Base-by-base conservation (phyloP, 1,140 invertebrate species). In the Colletes gigas region DNA sequence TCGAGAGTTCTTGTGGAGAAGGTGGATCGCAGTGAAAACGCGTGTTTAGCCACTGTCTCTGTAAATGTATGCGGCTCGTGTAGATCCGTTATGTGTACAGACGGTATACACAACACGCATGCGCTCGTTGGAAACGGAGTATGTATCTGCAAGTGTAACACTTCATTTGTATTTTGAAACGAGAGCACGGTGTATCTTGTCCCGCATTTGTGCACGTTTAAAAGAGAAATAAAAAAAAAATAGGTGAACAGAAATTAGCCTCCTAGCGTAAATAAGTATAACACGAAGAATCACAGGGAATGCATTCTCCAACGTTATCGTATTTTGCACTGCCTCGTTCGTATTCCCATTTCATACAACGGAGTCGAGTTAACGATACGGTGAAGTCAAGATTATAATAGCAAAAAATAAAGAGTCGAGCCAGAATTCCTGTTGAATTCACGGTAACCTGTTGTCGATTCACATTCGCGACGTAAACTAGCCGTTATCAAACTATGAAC, bases 131-230 rank as follows among this genome's bases (percentile, higher is more conserved):
- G 9, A n/a, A 4, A 10, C 63, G 65, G 10, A 30, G 9, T 67
- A 41, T 19, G 14, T 52, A 50, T 10, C 50, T 50, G 50, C 65
- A 21, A 52, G n/a, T 50, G 44, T 67, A 67, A 50, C n/a, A 15
- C 65, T 50, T 4, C 47, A 50, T 67, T 67, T 67, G 65, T 67
- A 21, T 67, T 67, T 52, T 52, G 44, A 67, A 67, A 67, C 44
- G 65, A 44, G 65, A 67, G 41, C n/a, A 67, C 60, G 44, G 44
- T 52, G 44, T 50, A 52, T 50, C 65, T 67, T 52, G 65, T 21
- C n/a, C 44, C 44, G 47, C 47, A 12, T 67, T 50, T 21, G 44
- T 21, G 65, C 9, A 9, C 9, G 44, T 12, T 14, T 12, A 4
- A 50, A 6, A 10, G 3, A 19, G 14, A n/a, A 15, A n/a, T 3